Conservation (phyloP, 2,888 invertebrate genomes). For the Campopleginae sp. region DNA sequence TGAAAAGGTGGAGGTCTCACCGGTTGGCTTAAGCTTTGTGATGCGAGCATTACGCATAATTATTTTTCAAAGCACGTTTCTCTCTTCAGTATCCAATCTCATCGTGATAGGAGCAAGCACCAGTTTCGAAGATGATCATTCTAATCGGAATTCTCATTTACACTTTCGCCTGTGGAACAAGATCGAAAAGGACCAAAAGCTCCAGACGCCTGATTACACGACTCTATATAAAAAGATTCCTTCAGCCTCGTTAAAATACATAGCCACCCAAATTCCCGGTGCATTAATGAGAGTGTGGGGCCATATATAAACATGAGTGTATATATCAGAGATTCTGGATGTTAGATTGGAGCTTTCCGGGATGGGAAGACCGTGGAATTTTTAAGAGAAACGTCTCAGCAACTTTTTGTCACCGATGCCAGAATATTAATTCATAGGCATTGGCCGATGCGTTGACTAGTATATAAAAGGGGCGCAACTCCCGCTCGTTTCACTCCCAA, state of each 20-base stretch:
- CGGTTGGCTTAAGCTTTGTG: conserved; percentile 27
- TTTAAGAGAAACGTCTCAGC: not conserved
- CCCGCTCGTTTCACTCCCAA: not conserved
- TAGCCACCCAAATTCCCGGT: not conserved
- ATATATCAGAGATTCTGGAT: not conserved
- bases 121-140: conserved; percentile 63
- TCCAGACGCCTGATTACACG: conserved; percentile 43
- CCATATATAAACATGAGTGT: not conserved
- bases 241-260: conserved; percentile 20
- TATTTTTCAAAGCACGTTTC: conserved; percentile 69
- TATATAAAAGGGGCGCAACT: not conserved
- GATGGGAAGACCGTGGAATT: not conserved
- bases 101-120: conserved; percentile 54
- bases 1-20: conserved; percentile 8
- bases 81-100: conserved; percentile 68
- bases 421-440: not conserved
- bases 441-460: not conserved
- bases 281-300: not conserved
- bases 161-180: conserved; percentile 46
- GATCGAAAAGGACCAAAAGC: conserved; percentile 36
- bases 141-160: conserved; percentile 71
- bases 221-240: conserved; percentile 21
- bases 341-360: not conserved
- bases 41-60: conserved; percentile 64
- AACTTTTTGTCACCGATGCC: not conserved